Evolutionary conservation across 2,888 invertebrate species (phyloP).

Genomic region (Leucoma salicis): DNA sequence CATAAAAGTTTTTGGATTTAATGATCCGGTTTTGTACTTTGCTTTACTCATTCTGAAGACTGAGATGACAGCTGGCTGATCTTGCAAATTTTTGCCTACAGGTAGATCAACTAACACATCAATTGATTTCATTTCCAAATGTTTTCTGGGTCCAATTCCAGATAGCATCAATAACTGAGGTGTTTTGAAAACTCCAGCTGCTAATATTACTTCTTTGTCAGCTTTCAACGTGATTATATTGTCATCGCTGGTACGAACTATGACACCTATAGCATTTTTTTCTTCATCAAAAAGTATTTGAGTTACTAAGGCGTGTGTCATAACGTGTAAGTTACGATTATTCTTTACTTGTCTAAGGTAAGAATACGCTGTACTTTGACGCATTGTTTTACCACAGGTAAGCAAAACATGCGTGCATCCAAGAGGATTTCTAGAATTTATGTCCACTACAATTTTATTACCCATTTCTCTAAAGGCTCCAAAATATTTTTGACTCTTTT

Average conservation of each 20-base stretch:
- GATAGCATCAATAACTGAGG: conserved; percentile 74
- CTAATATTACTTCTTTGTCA: conserved; percentile 68
- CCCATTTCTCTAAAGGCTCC: conserved; percentile 67
- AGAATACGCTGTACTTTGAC: conserved; percentile 72
- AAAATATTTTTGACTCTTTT: conserved; percentile 33
- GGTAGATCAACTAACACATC: conserved; percentile 54
- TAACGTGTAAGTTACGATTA: conserved; percentile 47
- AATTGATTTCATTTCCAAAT: conserved; percentile 52
- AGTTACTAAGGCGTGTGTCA: conserved; percentile 68
- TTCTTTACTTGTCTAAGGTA: conserved; percentile 54
- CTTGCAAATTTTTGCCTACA: conserved; percentile 71
- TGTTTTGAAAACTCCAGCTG: conserved; percentile 68
- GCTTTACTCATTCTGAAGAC: conserved; percentile 26
- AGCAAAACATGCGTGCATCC: conserved; percentile 68
- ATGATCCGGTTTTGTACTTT: neutral
- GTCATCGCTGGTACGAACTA: conserved; percentile 44
- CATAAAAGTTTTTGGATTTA: conserved; percentile 12
- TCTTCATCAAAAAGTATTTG: conserved; percentile 71
- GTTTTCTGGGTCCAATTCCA: conserved; percentile 64
- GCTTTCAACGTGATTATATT: conserved; percentile 39
- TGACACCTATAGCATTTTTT: conserved; percentile 62
- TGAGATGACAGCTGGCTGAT: conserved; percentile 54
- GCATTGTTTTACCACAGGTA: conserved; percentile 58
- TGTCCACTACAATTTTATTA: conserved; percentile 31
- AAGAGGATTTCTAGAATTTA: conserved; percentile 25